Percentiles rank a stretch among this genome's conserved stretches.
Conservation (phyloP, 2,888 invertebrate genomes). For the Ochropacha duplaris region DNA sequence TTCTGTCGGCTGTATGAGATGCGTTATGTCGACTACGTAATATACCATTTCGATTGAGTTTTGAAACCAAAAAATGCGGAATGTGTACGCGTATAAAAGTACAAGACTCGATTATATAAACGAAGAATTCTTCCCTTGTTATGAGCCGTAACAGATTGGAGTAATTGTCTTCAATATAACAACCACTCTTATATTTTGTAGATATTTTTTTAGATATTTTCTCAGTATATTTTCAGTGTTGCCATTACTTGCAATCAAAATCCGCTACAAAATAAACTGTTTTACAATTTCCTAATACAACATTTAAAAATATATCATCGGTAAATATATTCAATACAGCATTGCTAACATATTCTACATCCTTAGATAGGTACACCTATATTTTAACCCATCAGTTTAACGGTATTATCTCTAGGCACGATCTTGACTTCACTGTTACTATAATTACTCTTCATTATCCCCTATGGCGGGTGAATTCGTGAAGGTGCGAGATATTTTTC, state of each 20-base stretch:
- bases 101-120: constrained; percentile 51
- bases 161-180: constrained; percentile 51
- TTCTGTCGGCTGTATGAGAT: constrained; percentile 16
- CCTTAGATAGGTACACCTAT: not conserved
- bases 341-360: not conserved
- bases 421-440: constrained; percentile 32
- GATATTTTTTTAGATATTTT: too few species aligned
- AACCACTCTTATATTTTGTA: too few species aligned
- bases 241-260: too few species aligned
- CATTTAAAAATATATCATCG: too few species aligned
- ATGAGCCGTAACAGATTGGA: constrained; percentile 53
- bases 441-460: constrained; percentile 53
- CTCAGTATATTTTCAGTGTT: too few species aligned
- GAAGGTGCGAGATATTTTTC: constrained; percentile 32
- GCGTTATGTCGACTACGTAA: constrained; percentile 21
- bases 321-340: not conserved
- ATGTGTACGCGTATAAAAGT: constrained; percentile 26
- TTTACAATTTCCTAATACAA: too few species aligned
- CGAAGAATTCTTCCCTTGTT: constrained; percentile 43
- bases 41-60: constrained; percentile 30
- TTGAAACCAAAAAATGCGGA: constrained; percentile 17
- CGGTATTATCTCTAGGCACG: constrained; percentile 30
- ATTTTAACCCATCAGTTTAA: constrained; percentile 24
- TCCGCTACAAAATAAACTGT: too few species aligned
- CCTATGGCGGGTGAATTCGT: constrained; percentile 40